Evolutionary conservation across 23 tunicate genomes (phyloP).

Genomic region (Clavelina lepadiformis): DNA sequence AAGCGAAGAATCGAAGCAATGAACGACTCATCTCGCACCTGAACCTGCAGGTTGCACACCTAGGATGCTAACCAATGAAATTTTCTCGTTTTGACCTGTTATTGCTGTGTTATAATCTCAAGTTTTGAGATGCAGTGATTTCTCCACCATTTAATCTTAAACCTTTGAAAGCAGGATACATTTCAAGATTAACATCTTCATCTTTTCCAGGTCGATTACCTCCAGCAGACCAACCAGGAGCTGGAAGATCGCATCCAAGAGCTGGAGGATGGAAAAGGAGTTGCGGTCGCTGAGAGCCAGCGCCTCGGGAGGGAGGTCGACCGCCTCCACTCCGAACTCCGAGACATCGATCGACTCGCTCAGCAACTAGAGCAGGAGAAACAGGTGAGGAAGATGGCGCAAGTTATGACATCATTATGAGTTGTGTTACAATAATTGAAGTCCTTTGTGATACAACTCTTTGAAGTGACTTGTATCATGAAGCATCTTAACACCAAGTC

Average conservation of each 20-base stretch:
- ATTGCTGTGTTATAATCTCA: too few relatives aligned
- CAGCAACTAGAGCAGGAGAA: conserved; percentile 83
- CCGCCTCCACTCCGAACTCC: conserved; percentile 58
- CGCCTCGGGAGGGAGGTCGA: conserved; percentile 56
- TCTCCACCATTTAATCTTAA: too few relatives aligned
- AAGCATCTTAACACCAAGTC: too few relatives aligned
- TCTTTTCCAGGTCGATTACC: conserved; percentile 83
- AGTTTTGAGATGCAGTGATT: too few relatives aligned
- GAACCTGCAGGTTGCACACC: conserved; percentile 68
- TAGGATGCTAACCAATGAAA: background rate
- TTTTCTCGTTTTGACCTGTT: too few relatives aligned
- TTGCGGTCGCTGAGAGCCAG: conserved; percentile 40
- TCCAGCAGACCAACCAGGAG: conserved; percentile 87
- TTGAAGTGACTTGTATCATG: too few relatives aligned
- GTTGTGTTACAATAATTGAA: too few relatives aligned
- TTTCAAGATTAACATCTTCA: too few relatives aligned
- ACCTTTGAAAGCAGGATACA: too few relatives aligned
- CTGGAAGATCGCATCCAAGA: conserved; percentile 67
- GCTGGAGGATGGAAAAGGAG: conserved; percentile 53
- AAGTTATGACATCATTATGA: too few relatives aligned
- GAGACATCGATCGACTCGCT: conserved; percentile 88
- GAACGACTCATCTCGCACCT: conserved; percentile 88
- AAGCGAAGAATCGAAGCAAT: conserved; percentile 84
- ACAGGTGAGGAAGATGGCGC: conserved; percentile 43
- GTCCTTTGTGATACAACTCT: too few relatives aligned